Conservation (phyloP, 2,797 vertebrate species). For the Lateolabrax maculatus region DNA sequence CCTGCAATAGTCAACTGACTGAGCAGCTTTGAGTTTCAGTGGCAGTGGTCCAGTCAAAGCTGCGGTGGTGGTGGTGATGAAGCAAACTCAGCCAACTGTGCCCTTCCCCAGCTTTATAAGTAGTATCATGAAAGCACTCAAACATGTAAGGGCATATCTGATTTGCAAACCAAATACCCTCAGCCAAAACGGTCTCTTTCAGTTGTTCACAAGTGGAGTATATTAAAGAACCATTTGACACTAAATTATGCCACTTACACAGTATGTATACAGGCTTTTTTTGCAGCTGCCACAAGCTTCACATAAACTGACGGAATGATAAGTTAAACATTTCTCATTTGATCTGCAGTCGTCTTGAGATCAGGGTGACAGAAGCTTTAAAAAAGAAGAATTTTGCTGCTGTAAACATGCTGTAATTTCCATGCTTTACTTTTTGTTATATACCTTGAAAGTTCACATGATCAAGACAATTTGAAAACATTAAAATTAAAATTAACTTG, state of each 20-base stretch:
- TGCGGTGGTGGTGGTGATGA: conserved; percentile 24
- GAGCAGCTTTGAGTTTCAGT: conserved; percentile 31
- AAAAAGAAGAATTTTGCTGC: background rate
- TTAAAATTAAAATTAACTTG: background rate
- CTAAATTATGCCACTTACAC: conserved; percentile 31
- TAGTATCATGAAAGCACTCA: conserved; percentile 56
- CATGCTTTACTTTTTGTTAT: background rate
- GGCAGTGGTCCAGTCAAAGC: conserved; percentile 46
- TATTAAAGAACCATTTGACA: conserved; percentile 55
- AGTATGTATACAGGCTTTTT: background rate
- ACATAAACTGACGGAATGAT: conserved; percentile 22
- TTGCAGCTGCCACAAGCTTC: conserved; percentile 20
- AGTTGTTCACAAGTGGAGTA: conserved; percentile 35
- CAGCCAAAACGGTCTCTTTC: conserved; percentile 40
- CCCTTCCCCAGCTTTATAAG: conserved; percentile 46
- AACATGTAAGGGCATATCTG: conserved; percentile 65
- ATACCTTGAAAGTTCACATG: background rate
- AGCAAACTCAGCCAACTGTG: conserved; percentile 34
- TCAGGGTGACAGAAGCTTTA: background rate
- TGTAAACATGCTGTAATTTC: background rate
- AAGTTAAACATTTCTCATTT: background rate
- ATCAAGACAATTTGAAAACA: conserved; percentile 13
- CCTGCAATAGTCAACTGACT: conserved; percentile 25
- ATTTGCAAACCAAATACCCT: conserved; percentile 64
- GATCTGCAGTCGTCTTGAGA: background rate